These are phyloP conservation scores for Mesorhabditis spiculigera DNA, from an alignment of 2,888 invertebrate species.

Conservation along the genomic window DNA sequence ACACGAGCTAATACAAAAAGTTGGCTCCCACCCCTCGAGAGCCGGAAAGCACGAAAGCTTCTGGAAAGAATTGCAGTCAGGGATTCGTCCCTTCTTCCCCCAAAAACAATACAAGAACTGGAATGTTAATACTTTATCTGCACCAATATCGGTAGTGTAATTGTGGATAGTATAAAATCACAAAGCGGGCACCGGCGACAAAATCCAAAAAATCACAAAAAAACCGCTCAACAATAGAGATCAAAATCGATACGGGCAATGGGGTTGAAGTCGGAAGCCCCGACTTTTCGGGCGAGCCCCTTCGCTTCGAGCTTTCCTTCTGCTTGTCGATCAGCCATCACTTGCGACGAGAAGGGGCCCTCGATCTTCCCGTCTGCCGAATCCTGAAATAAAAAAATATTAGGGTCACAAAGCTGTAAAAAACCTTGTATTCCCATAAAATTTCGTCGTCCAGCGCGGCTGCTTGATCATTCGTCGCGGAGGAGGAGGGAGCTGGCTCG, in stretches of 20 bases:
- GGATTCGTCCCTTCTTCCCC: too few species aligned
- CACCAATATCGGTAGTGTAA: too few species aligned
- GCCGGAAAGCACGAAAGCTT: too few species aligned
- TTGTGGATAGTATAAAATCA: too few species aligned
- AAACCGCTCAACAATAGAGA: conserved; percentile 30
- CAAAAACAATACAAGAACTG: too few species aligned
- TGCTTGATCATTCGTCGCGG: conserved; percentile 9
- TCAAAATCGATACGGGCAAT: conserved; percentile 49
- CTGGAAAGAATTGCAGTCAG: too few species aligned
- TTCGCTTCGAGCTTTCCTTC: conserved; percentile 28
- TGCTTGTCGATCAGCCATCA: conserved; percentile 32
- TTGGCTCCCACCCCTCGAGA: too few species aligned
- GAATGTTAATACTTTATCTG: too few species aligned
- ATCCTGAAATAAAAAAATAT: conserved; percentile 14
- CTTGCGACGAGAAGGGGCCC: conserved; percentile 31
- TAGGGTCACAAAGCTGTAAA: neutral
- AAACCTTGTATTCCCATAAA: conserved; percentile 44
- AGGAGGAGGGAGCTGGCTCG: conserved; percentile 18
- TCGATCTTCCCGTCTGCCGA: neutral
- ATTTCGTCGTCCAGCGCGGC: conserved; percentile 21
- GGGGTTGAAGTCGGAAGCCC: conserved; percentile 38
- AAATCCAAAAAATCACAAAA: too few species aligned
- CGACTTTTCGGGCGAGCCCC: conserved; percentile 35
- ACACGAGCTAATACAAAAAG: too few species aligned
- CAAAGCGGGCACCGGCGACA: too few species aligned